A percentile compares a stretch with the other conserved stretches of the same genome.
phyloP scores from a whole-genome alignment of 2,113 vertebrate species.

The Syrmaticus mikado region DNA sequence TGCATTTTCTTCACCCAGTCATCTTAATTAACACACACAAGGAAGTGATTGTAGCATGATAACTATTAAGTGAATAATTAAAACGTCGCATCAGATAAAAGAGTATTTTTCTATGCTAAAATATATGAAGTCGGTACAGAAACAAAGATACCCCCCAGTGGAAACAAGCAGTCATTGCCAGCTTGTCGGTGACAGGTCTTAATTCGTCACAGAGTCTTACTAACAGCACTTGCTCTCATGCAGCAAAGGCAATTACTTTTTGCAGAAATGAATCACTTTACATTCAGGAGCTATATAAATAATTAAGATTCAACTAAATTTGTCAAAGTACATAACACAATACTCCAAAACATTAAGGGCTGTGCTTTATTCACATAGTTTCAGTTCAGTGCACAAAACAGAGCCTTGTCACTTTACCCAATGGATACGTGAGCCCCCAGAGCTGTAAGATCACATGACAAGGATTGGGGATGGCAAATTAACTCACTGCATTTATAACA shows the following conservation, averaged over 20 bases:
- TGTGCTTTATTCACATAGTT: background rate
- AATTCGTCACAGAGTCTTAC: background rate
- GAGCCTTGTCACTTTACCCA: background rate
- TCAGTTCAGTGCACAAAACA: rapidly evolving
- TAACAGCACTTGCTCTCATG: rapidly evolving
- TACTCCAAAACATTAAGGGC: background rate
- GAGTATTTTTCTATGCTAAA: background rate
- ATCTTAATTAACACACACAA: background rate
- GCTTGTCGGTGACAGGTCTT: background rate
- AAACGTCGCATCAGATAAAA: rapidly evolving
- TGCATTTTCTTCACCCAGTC: background rate
- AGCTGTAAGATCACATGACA: background rate
- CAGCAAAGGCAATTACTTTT: slow-evolving; percentile 17
- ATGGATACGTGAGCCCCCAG: background rate
- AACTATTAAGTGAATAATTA: background rate
- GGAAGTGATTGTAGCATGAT: rapidly evolving
- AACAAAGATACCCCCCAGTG: slow-evolving; percentile 1
- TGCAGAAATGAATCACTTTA: background rate
- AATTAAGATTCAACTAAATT: background rate
- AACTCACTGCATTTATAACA: background rate
- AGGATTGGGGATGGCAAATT: background rate
- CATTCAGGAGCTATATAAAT: slow-evolving; percentile 1
- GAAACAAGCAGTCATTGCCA: slow-evolving; percentile 34
- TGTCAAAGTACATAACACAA: background rate
- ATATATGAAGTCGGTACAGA: background rate